Percentiles rank a stretch among this genome's conserved stretches.
Conservation (phyloP, 2,888 invertebrate genomes). For the Thecocarcelia acutangulata region DNA sequence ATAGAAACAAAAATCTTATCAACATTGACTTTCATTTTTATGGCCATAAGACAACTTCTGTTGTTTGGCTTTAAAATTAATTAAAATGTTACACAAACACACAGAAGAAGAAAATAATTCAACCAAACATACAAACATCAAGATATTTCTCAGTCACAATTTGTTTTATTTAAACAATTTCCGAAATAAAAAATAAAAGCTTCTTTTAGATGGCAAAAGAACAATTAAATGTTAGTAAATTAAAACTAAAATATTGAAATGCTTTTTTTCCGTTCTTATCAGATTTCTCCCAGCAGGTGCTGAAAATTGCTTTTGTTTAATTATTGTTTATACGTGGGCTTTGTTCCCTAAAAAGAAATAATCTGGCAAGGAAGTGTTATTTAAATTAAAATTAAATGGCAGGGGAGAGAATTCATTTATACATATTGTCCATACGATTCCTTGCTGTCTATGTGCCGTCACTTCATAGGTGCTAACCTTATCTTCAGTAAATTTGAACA, state of each 20-base stretch:
- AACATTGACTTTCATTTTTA: slow-evolving; percentile 60
- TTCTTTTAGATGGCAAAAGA: neutral
- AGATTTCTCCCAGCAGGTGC: neutral
- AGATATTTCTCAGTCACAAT: neutral
- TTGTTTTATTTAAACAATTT: slow-evolving; percentile 10
- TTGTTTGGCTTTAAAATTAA: slow-evolving; percentile 59
- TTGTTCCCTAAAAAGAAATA: neutral
- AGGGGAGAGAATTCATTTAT: too few species aligned
- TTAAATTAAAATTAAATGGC: too few species aligned
- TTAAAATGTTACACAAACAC: slow-evolving; percentile 44
- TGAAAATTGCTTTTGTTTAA: slow-evolving; percentile 16
- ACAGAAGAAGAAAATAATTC: neutral
- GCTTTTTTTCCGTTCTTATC: slow-evolving; percentile 18
- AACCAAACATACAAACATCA: neutral
- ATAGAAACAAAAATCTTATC: neutral
- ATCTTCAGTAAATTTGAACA: too few species aligned
- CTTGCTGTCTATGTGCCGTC: too few species aligned
- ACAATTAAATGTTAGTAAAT: slow-evolving; percentile 7
- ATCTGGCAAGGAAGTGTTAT: too few species aligned
- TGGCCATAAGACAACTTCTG: slow-evolving; percentile 1
- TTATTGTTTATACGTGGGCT: neutral
- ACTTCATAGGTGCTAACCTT: too few species aligned
- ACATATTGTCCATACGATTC: too few species aligned
- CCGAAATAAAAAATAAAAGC: neutral
- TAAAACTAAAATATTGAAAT: slow-evolving; percentile 33